These are phyloP conservation scores for Rhingia rostrata DNA, from an alignment of 2,888 invertebrate genomes.

Conservation along the genomic window DNA sequence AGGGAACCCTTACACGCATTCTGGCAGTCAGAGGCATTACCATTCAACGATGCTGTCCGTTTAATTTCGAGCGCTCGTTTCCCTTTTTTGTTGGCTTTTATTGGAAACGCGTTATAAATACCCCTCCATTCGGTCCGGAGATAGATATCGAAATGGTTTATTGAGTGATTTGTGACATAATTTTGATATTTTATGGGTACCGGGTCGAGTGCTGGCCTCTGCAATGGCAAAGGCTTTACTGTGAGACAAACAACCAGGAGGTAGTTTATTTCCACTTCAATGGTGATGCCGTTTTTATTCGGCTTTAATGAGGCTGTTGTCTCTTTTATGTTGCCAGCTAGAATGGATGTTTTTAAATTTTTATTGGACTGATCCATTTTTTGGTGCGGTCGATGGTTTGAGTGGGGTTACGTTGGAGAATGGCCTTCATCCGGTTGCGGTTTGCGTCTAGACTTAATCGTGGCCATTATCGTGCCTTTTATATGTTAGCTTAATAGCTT, in stretches of 20 bases:
- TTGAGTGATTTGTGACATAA: conserved; percentile 76
- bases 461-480: conserved; percentile 17
- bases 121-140: conserved; percentile 64
- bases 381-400: not conserved
- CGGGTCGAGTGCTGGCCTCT: conserved; percentile 43
- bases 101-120: conserved; percentile 66
- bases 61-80: conserved; percentile 43
- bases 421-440: conserved; percentile 37
- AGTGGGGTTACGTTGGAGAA: not conserved
- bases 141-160: conserved; percentile 75
- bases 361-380: conserved; percentile 59
- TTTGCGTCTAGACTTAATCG: conserved; percentile 71
- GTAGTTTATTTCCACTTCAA: conserved; percentile 70
- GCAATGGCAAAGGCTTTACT: conserved; percentile 29
- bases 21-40: conserved; percentile 22
- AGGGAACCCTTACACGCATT: conserved; percentile 53
- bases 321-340: conserved; percentile 62
- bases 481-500: conserved; percentile 30
- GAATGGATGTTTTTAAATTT: conserved; percentile 66
- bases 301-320: conserved; percentile 73
- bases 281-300: conserved; percentile 65
- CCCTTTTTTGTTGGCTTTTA: conserved; percentile 14
- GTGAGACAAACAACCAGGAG: conserved; percentile 43
- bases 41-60: conserved; percentile 28
- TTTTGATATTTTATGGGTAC: conserved; percentile 75